Conservation (phyloP, 1,140 invertebrate genomes). For the Episyrphus balteatus region DNA sequence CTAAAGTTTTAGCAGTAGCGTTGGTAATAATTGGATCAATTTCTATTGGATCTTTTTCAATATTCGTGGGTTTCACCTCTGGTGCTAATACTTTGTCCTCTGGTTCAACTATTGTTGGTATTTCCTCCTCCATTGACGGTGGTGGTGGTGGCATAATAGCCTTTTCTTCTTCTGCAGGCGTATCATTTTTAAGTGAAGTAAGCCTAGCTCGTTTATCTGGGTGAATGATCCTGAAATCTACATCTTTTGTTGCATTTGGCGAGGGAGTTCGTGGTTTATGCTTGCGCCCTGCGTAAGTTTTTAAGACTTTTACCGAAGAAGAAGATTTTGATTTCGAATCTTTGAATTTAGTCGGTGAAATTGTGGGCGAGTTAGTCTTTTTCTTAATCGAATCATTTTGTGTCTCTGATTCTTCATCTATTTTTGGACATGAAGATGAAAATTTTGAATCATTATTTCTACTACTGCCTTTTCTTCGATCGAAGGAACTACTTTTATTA, state of each 20-base stretch:
- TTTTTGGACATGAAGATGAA: too few species aligned
- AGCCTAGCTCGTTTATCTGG: background rate
- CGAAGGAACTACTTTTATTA: too few species aligned
- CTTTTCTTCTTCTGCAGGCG: background rate
- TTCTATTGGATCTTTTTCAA: background rate
- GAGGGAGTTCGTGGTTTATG: too few species aligned
- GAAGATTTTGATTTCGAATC: conserved; percentile 51
- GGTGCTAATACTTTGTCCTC: too few species aligned
- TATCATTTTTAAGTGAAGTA: background rate
- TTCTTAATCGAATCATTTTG: too few species aligned
- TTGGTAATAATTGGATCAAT: background rate
- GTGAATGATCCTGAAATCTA: background rate
- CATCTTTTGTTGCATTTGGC: too few species aligned
- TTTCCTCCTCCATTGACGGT: background rate
- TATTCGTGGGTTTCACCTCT: background rate
- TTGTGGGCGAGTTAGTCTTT: background rate
- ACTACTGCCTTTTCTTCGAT: too few species aligned
- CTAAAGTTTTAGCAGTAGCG: background rate
- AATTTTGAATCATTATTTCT: too few species aligned
- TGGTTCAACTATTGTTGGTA: too few species aligned
- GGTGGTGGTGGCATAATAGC: background rate
- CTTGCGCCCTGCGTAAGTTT: conserved; percentile 22
- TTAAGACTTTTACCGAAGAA: conserved; percentile 45
- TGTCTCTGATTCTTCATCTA: too few species aligned
- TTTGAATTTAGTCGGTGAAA: conserved; percentile 39